These are phyloP conservation scores for Manis crassicaudata DNA, from an alignment of 2,797 vertebrate species.

Conservation along the genomic window DNA sequence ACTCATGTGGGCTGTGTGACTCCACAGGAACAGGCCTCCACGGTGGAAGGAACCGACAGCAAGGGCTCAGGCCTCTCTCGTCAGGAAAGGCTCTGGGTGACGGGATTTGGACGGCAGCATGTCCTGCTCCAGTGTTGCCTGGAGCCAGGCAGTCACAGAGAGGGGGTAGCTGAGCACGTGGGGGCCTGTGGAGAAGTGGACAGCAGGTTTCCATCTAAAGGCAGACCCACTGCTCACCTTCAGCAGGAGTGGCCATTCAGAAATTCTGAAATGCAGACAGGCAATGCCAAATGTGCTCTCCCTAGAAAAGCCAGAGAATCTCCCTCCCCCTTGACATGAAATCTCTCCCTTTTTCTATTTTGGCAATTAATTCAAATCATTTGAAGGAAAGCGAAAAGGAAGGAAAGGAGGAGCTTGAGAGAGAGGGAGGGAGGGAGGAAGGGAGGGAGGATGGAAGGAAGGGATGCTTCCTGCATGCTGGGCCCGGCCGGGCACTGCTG, in stretches of 20 bases:
- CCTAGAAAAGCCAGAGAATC: neutral
- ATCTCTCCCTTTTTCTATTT: neutral
- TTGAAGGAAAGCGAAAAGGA: neutral
- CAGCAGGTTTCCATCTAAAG: neutral
- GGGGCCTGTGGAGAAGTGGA: too few species aligned
- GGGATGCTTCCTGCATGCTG: too few species aligned
- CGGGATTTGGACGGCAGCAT: neutral
- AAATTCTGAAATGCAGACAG: fast-evolving
- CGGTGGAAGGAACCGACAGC: fast-evolving
- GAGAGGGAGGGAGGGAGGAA: too few species aligned
- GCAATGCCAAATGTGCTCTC: neutral
- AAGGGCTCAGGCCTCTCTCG: neutral
- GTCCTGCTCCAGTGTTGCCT: neutral
- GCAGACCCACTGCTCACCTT: neutral
- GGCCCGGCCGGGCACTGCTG: neutral
- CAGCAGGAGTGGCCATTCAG: fast-evolving
- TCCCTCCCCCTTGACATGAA: neutral
- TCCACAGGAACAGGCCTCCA: neutral
- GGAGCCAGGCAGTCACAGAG: neutral
- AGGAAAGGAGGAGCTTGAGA: neutral
- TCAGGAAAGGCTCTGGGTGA: fast-evolving
- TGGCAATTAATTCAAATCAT: neutral
- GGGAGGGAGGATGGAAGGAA: neutral
- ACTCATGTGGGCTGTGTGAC: fast-evolving
- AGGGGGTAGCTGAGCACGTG: fast-evolving